A percentile compares a stretch with the other conserved stretches of the same genome.
These are phyloP conservation scores for Saccostrea echinata DNA, from an alignment of 1,140 invertebrate species.

Conservation along the genomic window DNA sequence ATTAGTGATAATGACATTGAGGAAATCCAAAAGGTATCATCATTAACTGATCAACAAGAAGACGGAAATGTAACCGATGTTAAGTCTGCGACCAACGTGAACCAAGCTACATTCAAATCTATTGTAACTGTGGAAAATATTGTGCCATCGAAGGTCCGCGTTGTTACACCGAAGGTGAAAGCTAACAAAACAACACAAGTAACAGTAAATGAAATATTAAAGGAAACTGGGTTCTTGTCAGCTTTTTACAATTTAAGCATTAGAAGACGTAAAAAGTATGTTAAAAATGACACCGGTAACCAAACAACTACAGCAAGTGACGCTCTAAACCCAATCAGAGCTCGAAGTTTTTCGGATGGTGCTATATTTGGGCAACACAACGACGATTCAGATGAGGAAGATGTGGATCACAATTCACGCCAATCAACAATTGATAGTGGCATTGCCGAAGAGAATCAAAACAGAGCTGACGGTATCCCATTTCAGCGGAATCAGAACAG, in stretches of 20 bases:
- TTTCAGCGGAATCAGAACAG: background rate
- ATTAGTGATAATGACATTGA: background rate
- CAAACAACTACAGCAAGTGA: background rate
- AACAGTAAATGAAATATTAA: slow-evolving; percentile 15
- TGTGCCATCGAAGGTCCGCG: slow-evolving; percentile 30
- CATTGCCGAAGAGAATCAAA: slow-evolving; percentile 61
- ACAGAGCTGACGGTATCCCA: background rate
- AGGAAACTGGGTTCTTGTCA: slow-evolving; percentile 19
- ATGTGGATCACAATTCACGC: background rate
- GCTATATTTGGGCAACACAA: background rate
- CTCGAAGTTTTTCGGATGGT: slow-evolving; percentile 9
- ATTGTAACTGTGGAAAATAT: background rate
- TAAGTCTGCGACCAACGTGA: background rate
- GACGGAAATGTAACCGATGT: background rate
- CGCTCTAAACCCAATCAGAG: background rate
- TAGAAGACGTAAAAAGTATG: slow-evolving; percentile 5
- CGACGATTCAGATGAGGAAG: background rate
- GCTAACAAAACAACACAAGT: slow-evolving; percentile 57
- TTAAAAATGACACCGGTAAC: background rate
- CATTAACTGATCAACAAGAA: background rate
- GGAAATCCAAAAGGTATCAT: background rate
- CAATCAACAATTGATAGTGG: slow-evolving; percentile 66
- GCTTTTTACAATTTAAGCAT: slow-evolving; percentile 13
- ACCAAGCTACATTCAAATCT: background rate
- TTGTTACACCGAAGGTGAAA: slow-evolving; percentile 47